Base-by-base conservation (phyloP, 53 echinoderm and acorn worm species). In the Antedon mediterranea region DNA sequence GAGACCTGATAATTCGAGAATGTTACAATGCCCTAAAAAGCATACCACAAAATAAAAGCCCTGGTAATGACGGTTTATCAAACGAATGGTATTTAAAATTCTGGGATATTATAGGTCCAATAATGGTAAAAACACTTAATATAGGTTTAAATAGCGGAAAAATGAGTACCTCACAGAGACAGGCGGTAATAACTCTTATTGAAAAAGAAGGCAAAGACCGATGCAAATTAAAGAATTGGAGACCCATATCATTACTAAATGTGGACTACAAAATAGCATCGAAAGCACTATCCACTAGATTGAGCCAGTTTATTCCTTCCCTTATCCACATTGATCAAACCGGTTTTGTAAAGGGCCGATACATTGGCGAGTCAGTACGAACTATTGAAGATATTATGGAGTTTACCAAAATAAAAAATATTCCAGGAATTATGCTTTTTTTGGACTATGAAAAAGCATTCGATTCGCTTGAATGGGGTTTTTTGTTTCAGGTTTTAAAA, bases 141-240 rank as follows among this genome's bases (percentile, higher is more conserved):
- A 73, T 73, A 28, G 74, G 74, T 28, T 28, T 73, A 28, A 30
- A 73, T 2, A 73, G 23, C 3, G 74, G 74, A 30, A 73, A 28
- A 73, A 73, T 73, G 74, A 8, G 29, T 29, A 29, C 30, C 1
- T 73, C 74, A 0, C 74, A 73, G 32, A 73, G 74, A 73, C 74
- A 73, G 29, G 74, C 74, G 7, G 72, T 72, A 7, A 18, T 72
- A 9, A 72, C 72, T 29, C 23, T 72, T 5, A 72, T 72, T 72
- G n/a, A n/a, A n/a, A n/a, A n/a, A n/a, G n/a, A n/a, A n/a, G n/a
- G n/a, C n/a, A n/a, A n/a, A n/a, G n/a, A 72, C 72, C 6, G 72
- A 26, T 72, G 72, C 23, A 72, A 72, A 28, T 72, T 72, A 72
- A 72, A 72, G n/a, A n/a, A n/a, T n/a, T n/a, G n/a, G n/a, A n/a